These are phyloP conservation scores for Heliothis peltigera DNA, from an alignment of 2,888 invertebrate genomes.

Conservation along the genomic window DNA sequence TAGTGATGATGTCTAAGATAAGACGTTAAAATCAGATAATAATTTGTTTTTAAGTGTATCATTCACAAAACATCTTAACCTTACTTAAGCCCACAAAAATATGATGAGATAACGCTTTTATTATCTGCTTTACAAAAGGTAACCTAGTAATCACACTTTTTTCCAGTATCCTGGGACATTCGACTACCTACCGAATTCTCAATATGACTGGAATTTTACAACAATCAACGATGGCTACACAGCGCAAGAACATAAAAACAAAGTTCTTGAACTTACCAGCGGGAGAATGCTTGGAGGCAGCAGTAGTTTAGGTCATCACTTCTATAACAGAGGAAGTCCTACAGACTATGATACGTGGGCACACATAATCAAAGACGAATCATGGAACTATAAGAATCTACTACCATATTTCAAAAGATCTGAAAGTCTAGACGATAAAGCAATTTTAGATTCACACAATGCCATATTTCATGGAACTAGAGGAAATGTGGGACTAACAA, in stretches of 20 bases:
- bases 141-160: background rate
- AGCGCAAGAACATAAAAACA: constrained; percentile 34
- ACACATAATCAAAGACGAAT: constrained; percentile 46
- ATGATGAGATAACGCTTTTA: no score
- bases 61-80: no score
- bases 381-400: constrained; percentile 66
- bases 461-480: constrained; percentile 71
- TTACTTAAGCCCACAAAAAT: no score
- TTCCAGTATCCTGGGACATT: constrained; percentile 8
- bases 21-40: no score
- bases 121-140: no score
- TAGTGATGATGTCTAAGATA: no score
- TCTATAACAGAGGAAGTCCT: constrained; percentile 63
- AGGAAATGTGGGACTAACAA: constrained; percentile 79
- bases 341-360: constrained; percentile 68
- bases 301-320: constrained; percentile 64
- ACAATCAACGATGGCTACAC: constrained; percentile 60
- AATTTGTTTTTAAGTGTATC: no score
- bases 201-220: constrained; percentile 62
- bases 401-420: constrained; percentile 69
- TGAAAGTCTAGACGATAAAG: constrained; percentile 63
- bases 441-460: constrained; percentile 55
- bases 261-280: constrained; percentile 56
- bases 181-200: constrained; percentile 9
- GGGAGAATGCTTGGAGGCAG: constrained; percentile 72